Percentiles rank a stretch among this genome's conserved stretches.
Evolutionary conservation across 2,797 vertebrate species (phyloP).

Genomic region (Pteronotus mesoamericanus): DNA sequence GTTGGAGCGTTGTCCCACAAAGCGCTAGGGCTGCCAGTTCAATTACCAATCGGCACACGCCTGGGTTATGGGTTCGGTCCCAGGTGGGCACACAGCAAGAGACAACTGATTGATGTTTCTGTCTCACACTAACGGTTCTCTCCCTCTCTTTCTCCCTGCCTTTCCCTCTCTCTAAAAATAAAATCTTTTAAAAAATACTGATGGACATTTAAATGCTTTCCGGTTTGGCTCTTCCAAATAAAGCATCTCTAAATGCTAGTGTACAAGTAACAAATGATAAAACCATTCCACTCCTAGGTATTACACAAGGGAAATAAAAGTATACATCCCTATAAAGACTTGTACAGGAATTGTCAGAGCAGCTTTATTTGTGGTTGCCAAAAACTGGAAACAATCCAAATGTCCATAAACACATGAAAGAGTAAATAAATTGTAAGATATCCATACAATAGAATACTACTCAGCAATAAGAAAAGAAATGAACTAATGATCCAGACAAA

Average conservation of each 20-base stretch:
- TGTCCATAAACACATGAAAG: background rate
- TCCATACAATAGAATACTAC: background rate
- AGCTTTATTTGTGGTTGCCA: background rate
- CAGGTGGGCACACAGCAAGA: no score
- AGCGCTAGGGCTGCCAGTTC: no score
- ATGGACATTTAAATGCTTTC: background rate
- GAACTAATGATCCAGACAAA: background rate
- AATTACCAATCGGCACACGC: no score
- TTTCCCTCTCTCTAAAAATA: no score
- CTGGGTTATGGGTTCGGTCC: no score
- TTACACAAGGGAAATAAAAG: background rate
- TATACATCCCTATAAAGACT: background rate
- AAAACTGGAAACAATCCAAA: background rate
- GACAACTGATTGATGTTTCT: no score
- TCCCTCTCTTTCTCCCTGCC: no score
- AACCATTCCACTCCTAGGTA: background rate
- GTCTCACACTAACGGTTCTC: no score
- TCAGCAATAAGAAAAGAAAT: background rate
- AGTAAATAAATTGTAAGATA: background rate
- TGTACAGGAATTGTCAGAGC: background rate
- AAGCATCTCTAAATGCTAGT: background rate
- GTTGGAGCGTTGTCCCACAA: no score
- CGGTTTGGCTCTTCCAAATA: background rate
- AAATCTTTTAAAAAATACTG: background rate
- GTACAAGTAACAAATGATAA: background rate